Percentiles rank a stretch among this genome's conserved stretches.
phyloP scores from a whole-genome alignment of 1,140 invertebrate genomes.

The Psix sp. region DNA sequence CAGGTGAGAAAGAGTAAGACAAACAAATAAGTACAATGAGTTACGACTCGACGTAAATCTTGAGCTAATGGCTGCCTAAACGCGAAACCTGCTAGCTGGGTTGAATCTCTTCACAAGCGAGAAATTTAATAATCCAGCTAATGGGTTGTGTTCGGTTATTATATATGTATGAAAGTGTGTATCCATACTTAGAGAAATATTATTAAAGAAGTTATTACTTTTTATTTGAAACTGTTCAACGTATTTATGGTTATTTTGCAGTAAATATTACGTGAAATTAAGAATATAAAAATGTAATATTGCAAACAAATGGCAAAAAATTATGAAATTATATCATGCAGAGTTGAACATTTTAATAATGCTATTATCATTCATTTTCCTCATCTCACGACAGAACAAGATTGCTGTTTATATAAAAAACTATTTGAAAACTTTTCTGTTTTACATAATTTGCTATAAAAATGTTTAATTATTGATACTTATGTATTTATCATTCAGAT shows the following conservation, averaged over 20 bases:
- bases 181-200: slow-evolving; percentile 41
- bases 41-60: slow-evolving; percentile 78
- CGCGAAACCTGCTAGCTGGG: slow-evolving; percentile 72
- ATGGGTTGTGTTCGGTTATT: slow-evolving; percentile 70
- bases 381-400: too few relatives aligned
- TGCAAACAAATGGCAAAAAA: too few relatives aligned
- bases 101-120: slow-evolving; percentile 67
- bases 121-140: slow-evolving; percentile 78
- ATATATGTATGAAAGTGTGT: slow-evolving; percentile 61
- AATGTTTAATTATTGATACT: too few relatives aligned
- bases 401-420: too few relatives aligned
- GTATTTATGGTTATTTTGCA: slow-evolving; percentile 15
- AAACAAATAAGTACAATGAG: slow-evolving; percentile 77
- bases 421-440: too few relatives aligned
- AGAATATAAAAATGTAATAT: too few relatives aligned
- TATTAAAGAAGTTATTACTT: slow-evolving; percentile 45
- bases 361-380: too few relatives aligned
- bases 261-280: too few relatives aligned
- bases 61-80: slow-evolving; percentile 76
- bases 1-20: slow-evolving; percentile 61
- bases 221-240: slow-evolving; percentile 30
- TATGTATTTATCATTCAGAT: too few relatives aligned
- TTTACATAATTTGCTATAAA: too few relatives aligned
- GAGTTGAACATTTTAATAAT: too few relatives aligned
- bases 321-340: too few relatives aligned